phyloP scores from a whole-genome alignment of 2,797 vertebrate species.

The Labroides dimidiatus region DNA sequence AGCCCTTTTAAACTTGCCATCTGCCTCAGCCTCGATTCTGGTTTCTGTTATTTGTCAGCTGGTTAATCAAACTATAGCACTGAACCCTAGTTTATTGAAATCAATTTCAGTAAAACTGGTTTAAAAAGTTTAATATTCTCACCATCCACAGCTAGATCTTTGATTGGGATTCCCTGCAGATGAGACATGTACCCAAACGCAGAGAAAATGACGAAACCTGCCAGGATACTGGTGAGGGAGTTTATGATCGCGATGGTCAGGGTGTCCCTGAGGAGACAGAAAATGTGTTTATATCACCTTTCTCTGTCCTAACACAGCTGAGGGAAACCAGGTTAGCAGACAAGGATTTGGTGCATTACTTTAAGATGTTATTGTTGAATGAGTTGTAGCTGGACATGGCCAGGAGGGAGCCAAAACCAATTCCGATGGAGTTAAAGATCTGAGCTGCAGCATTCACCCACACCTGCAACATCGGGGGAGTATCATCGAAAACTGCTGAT shows the following conservation, averaged over 20 bases:
- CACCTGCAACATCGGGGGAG: slow-evolving; percentile 70
- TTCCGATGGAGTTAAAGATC: slow-evolving; percentile 88
- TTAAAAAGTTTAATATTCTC: slow-evolving; percentile 29
- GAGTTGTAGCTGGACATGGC: slow-evolving; percentile 87
- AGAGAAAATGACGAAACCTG: slow-evolving; percentile 87
- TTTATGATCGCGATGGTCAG: slow-evolving; percentile 81
- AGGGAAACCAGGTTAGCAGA: neutral
- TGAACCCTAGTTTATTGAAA: too few species aligned
- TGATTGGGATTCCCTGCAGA: slow-evolving; percentile 78
- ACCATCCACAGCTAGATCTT: slow-evolving; percentile 84
- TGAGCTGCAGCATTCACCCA: slow-evolving; percentile 87
- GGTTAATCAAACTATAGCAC: too few species aligned
- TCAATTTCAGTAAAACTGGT: neutral
- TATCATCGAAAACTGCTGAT: neutral
- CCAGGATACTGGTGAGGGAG: slow-evolving; percentile 83
- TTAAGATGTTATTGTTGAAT: slow-evolving; percentile 85
- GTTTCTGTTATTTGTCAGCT: too few species aligned
- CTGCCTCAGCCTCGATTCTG: too few species aligned
- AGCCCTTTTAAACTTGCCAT: too few species aligned
- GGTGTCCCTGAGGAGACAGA: slow-evolving; percentile 78
- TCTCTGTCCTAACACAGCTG: neutral
- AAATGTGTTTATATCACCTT: neutral
- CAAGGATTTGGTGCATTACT: slow-evolving; percentile 63
- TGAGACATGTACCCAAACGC: slow-evolving; percentile 87
- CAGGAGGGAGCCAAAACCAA: slow-evolving; percentile 84